Percentiles rank a stretch among this genome's conserved stretches.
These are phyloP conservation scores for Chelonia mydas DNA, from an alignment of 2,797 vertebrate genomes.

Conservation along the genomic window DNA sequence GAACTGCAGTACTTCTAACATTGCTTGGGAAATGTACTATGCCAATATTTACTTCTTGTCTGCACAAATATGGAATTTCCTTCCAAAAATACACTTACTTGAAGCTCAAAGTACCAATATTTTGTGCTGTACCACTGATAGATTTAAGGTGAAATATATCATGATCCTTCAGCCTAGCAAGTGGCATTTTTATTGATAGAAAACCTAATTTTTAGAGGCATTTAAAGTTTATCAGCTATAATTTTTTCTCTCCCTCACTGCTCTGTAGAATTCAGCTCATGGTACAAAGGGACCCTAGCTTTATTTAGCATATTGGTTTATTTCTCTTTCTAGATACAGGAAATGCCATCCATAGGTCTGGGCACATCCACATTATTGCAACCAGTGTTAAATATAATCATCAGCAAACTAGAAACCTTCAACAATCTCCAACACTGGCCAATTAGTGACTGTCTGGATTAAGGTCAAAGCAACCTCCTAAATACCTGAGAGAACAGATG, in stretches of 20 bases:
- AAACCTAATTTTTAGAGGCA: neutral
- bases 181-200: neutral
- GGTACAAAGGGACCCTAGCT: neutral
- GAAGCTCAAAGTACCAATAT: neutral
- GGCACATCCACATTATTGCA: neutral
- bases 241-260: neutral
- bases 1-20: neutral
- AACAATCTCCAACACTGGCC: neutral
- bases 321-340: neutral
- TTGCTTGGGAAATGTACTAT: neutral
- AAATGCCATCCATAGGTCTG: neutral
- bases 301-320: neutral
- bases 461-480: neutral
- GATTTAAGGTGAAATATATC: neutral
- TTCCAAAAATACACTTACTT: neutral
- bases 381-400: neutral
- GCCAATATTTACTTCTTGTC: neutral
- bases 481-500: neutral
- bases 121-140: neutral
- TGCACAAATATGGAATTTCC: neutral
- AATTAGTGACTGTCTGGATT: neutral
- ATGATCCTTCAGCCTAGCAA: neutral
- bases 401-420: neutral
- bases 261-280: neutral
- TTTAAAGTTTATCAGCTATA: neutral